Conservation (phyloP, 1,140 invertebrate species). For the Laupala kohalensis region DNA sequence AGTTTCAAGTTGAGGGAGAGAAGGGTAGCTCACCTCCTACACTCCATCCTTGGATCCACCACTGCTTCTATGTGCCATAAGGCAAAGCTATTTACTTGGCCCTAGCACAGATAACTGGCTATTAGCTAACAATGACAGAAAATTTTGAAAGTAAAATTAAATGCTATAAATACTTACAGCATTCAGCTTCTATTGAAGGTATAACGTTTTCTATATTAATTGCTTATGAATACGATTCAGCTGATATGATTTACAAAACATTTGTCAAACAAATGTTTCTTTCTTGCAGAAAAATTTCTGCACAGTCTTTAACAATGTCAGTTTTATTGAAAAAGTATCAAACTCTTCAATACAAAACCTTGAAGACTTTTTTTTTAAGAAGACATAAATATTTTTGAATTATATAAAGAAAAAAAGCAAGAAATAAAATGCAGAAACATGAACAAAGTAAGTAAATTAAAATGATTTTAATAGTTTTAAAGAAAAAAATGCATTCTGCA, state of each 20-base stretch:
- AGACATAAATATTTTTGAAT: not conserved
- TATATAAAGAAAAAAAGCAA: not conserved
- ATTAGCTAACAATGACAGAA: not conserved
- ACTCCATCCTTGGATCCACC: too few relatives aligned
- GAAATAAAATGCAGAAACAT: not conserved
- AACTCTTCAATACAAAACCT: not conserved
- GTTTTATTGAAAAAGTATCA: too few relatives aligned
- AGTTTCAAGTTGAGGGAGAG: too few relatives aligned
- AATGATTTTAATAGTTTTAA: not conserved
- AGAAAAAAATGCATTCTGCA: not conserved
- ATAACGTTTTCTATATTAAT: not conserved
- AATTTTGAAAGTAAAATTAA: not conserved
- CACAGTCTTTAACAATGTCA: not conserved
- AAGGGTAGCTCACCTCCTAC: too few relatives aligned
- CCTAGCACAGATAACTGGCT: not conserved
- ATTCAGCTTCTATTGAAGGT: not conserved
- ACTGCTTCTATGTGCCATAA: not conserved
- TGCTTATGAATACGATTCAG: not conserved
- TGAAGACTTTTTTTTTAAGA: not conserved
- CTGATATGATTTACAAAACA: not conserved
- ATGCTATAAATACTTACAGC: not conserved
- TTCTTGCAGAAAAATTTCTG: not conserved
- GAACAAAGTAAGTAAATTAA: not conserved
- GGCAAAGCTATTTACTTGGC: not conserved
- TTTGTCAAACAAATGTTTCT: not conserved